Base-by-base conservation (phyloP, 30 jellyfish, hydroid and myxozoan genomes). In the Cassiopea andromeda region DNA sequence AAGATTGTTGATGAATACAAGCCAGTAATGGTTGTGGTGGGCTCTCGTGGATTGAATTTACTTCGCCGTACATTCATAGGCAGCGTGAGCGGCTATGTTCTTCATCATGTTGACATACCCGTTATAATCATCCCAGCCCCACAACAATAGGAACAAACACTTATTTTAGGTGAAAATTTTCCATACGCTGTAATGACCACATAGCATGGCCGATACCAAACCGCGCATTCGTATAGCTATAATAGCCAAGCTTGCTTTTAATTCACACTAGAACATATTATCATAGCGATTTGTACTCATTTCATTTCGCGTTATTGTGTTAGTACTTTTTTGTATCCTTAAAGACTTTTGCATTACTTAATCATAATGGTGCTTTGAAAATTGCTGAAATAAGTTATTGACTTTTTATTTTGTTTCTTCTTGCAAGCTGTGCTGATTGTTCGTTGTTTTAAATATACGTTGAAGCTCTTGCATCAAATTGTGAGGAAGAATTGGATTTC, bases 41-140 rank as follows among this genome's bases (percentile, higher is more conserved):
- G 94, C 12, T 87, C 94, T 0, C 90, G 94, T 50, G 94, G 94
- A 13, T 57, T 87, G 86, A 87, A 87, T 54, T 61, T 87, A 66
- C 69, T 87, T 27, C 87, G 94, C 47, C 94, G 94, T 67, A 87
- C 94, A 49, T 87, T 87, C 82, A 87, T 87, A 90, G 94, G 94
- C 10, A 87, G 94, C 78, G 94, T 87, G 10, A 87, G 94, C 94
- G 78, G 94, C 60, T 87, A 87, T 50, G 94, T 87, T 18, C 88
- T 87, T 12, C 94, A 87, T 61, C 94, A 87, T 73, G 90, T 78
- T 15, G 85, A 81, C 19, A 87, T 87, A 54, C 94, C 94, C 46
- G 94, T 87, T 47, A 81, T 78, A 8, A 87, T 87, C n/a, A 70
- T 87, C 14, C 94, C 94, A 10, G 79, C 79, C 79, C 79, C 79